Evolutionary conservation across 2,888 invertebrate genomes (phyloP).

Genomic region (Andrena flavipes): DNA sequence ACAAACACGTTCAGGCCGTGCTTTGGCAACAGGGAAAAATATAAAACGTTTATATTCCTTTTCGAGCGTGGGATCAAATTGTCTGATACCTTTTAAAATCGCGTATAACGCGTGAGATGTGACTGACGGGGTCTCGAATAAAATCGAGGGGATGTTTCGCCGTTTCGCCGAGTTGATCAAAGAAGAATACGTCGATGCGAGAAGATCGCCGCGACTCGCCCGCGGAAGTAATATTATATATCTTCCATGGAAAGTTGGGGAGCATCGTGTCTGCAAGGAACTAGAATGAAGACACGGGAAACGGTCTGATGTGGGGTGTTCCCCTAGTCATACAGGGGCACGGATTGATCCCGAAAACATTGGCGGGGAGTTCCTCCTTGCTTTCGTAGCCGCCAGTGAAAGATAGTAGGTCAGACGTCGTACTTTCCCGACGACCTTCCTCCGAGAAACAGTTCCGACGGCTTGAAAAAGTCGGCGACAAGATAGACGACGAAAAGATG

Average conservation of each 20-base stretch:
- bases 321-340: constrained; percentile 54
- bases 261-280: constrained; percentile 52
- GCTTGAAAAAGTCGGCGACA: constrained; percentile 40
- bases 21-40: neutral
- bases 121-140: neutral
- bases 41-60: neutral
- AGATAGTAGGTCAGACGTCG: constrained; percentile 51
- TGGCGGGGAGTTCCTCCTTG: constrained; percentile 51
- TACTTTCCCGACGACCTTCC: constrained; percentile 39
- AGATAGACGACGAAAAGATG: constrained; percentile 42
- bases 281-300: constrained; percentile 43
- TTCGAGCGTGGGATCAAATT: neutral
- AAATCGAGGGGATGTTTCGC: neutral
- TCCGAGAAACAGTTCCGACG: constrained; percentile 48
- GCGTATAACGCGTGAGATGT: neutral
- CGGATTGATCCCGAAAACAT: constrained; percentile 68
- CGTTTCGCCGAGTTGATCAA: constrained; percentile 59
- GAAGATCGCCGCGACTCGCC: constrained; percentile 47
- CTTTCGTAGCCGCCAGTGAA: constrained; percentile 44
- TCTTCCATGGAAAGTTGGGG: constrained; percentile 60
- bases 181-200: constrained; percentile 54
- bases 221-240: constrained; percentile 66
- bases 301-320: constrained; percentile 48
- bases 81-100: neutral
- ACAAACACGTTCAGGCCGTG: neutral